Evolutionary conservation across 2,888 invertebrate genomes (phyloP), one percentile per base, ranked within the genome.

Genomic region (Herminia tarsipennalis): DNA sequence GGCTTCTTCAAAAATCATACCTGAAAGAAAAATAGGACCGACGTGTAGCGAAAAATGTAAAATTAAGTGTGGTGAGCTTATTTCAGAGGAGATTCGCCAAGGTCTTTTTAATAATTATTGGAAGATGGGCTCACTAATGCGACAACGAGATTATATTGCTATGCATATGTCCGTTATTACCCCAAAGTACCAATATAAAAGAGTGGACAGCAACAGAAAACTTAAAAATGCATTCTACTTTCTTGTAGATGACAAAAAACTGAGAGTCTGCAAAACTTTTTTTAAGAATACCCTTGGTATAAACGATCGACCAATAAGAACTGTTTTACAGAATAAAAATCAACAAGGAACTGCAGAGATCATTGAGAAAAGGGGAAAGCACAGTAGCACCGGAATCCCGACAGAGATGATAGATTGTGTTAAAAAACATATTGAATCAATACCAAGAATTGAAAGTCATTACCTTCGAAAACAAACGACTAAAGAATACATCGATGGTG

Each of bases 371-470:
- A 6, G 35, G 16, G 35, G 35, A 9, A 35, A 35, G 6, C 35
- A 35, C 8, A 16, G 24, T 27, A 20, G 42, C 14, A 16, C 29
- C 1, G 0, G 9, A 4, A 6, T 22, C 0, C 16, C 16, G 4
- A 8, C 21, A 1, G 0, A 14, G 5, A 6, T 38, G 14, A 22
- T 22, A 6, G 22, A 29, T 10, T 3, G 34, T 32, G 50, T 44
- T n/a, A 37, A 35, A 27, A 25, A 16, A 8, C 55, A 55, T 41
- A 55, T 55, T n/a, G 47, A 44, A 16, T 50, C 50, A 10, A 50
- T 55, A n/a, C 49, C 46, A 20, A 12, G 43, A 14, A 41, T 50
- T 0, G 47, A 47, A 22, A 55, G 38, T 27, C 35, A 27, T 48
- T 61, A 44, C 28, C 54, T 37, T 12, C 55, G 52, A 32, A 44